Evolutionary conservation across 2,888 invertebrate genomes (phyloP).

Genomic region (Aphelenchoides bicaudatus): DNA sequence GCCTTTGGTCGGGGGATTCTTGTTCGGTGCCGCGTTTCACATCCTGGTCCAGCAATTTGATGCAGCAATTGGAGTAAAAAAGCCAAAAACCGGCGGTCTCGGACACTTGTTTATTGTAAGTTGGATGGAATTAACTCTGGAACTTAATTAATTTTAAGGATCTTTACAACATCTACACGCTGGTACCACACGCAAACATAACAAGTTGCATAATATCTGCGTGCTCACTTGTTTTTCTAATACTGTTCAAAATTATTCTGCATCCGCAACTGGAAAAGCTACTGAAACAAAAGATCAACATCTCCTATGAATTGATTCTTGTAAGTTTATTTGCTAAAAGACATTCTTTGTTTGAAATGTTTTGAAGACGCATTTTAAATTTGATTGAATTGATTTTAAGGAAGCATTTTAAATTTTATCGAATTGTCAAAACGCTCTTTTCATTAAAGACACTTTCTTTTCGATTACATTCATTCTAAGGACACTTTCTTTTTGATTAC

Average conservation of each 20-base stretch:
- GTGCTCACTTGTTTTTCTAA: background rate
- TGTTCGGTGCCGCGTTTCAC: slow-evolving; percentile 64
- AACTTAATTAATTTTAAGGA: background rate
- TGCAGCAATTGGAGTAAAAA: slow-evolving; percentile 61
- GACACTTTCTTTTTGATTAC: too few relatives aligned
- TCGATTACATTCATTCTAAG: too few relatives aligned
- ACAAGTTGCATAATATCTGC: slow-evolving; percentile 4
- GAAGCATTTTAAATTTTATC: too few relatives aligned
- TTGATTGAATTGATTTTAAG: too few relatives aligned
- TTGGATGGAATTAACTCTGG: background rate
- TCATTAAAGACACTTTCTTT: too few relatives aligned
- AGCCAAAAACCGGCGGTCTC: slow-evolving; percentile 60
- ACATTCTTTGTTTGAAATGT: too few relatives aligned
- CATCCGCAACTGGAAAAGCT: slow-evolving; percentile 66
- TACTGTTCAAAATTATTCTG: slow-evolving; percentile 52
- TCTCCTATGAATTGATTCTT: slow-evolving; percentile 18
- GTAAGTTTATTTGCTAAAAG: slow-evolving; percentile 9
- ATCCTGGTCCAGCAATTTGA: slow-evolving; percentile 64
- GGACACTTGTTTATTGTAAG: slow-evolving; percentile 60
- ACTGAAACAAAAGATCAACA: slow-evolving; percentile 12
- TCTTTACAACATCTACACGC: slow-evolving; percentile 11
- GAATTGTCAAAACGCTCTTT: too few relatives aligned
- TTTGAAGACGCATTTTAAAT: too few relatives aligned
- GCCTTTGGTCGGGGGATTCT: slow-evolving; percentile 63
- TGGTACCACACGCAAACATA: slow-evolving; percentile 3